A percentile compares a stretch with the other conserved stretches of the same genome.
Conservation (phyloP, 2,888 invertebrate species). For the Cerastoderma edule region DNA sequence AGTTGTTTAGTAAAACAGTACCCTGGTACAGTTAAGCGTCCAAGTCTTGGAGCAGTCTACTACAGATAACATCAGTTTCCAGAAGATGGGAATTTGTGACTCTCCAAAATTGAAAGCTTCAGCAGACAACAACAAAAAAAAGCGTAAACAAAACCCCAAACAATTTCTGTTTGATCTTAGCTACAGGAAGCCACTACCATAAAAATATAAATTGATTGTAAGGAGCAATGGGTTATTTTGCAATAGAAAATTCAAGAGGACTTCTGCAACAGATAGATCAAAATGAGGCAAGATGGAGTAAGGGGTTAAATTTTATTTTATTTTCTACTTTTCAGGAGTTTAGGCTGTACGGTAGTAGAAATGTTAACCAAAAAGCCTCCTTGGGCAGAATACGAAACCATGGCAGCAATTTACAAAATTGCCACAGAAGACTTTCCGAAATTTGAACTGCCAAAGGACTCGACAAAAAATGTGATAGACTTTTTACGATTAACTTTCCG, state of each 20-base stretch:
- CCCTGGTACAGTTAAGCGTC: too few species aligned
- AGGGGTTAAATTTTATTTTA: not conserved
- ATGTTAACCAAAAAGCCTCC: conserved; percentile 84
- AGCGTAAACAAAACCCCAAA: too few species aligned
- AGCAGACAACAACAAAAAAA: too few species aligned
- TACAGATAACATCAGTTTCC: too few species aligned
- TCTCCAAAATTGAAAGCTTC: too few species aligned
- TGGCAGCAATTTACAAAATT: conserved; percentile 84
- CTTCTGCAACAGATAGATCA: not conserved
- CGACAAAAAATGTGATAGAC: conserved; percentile 72
- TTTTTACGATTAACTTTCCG: conserved; percentile 79
- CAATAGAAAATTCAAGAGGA: not conserved
- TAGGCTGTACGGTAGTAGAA: conserved; percentile 84
- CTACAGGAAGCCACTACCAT: not conserved
- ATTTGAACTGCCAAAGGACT: conserved; percentile 77
- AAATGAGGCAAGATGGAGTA: not conserved
- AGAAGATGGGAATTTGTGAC: too few species aligned
- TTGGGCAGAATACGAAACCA: conserved; percentile 82
- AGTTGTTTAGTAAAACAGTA: too few species aligned
- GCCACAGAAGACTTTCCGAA: conserved; percentile 80
- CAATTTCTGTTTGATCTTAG: too few species aligned
- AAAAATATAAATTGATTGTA: conserved; percentile 5
- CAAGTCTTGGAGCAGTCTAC: too few species aligned
- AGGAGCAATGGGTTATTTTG: not conserved
- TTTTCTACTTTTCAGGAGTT: conserved; percentile 80